Evolutionary conservation across 2,797 vertebrate genomes (phyloP).

Genomic region (Galagoides demidoff): DNA sequence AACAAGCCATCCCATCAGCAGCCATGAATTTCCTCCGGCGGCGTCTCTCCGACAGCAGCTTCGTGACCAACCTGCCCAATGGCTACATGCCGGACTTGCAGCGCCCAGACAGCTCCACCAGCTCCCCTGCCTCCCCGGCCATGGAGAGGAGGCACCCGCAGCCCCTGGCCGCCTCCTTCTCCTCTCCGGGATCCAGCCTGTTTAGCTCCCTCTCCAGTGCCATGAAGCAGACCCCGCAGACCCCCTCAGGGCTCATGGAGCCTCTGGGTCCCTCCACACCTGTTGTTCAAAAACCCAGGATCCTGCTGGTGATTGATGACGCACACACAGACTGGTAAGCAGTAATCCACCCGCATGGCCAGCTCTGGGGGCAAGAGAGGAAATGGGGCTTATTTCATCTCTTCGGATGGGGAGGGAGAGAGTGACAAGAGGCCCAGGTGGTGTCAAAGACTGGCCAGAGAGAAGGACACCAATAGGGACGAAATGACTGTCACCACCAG

Average conservation of each 20-base stretch:
- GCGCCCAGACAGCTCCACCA: conserved; percentile 92
- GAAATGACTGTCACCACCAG: neutral
- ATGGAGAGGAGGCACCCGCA: conserved; percentile 92
- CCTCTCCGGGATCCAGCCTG: conserved; percentile 88
- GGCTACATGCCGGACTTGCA: conserved; percentile 98
- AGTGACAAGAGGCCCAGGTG: neutral
- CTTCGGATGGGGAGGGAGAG: neutral
- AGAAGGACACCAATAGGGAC: neutral
- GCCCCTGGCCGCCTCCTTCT: conserved; percentile 78
- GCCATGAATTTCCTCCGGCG: conserved; percentile 98
- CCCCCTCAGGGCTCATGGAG: conserved; percentile 87
- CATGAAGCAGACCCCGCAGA: conserved; percentile 93
- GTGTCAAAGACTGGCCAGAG: neutral
- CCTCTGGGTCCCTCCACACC: conserved; percentile 69
- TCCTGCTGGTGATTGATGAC: conserved; percentile 95
- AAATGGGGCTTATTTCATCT: neutral
- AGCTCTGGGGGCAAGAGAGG: neutral
- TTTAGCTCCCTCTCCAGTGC: conserved; percentile 97
- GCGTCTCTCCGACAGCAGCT: conserved; percentile 97
- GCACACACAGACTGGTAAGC: conserved; percentile 97
- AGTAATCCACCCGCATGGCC: neutral
- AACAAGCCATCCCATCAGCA: conserved; percentile 30
- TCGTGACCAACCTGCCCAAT: conserved; percentile 97
- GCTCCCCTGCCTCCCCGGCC: conserved; percentile 93
- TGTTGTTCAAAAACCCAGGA: conserved; percentile 91